Percentiles rank a stretch among this genome's conserved stretches.
phyloP scores from a whole-genome alignment of 1,140 invertebrate species.

The Maniola jurtina region DNA sequence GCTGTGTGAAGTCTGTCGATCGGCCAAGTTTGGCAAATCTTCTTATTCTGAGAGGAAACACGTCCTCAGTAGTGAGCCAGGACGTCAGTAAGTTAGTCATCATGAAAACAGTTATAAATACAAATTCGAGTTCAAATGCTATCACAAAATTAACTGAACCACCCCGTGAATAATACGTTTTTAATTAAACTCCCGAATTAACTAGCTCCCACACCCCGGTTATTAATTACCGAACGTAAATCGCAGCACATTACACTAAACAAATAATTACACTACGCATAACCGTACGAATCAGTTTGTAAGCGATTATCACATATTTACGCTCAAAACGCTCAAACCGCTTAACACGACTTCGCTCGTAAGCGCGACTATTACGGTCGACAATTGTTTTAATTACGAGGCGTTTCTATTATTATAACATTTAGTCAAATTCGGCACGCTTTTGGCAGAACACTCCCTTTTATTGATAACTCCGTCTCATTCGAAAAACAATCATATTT shows the following conservation, averaged over 20 bases:
- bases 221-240: slow-evolving; percentile 8
- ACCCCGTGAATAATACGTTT: slow-evolving; percentile 2
- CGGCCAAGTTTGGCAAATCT: no score
- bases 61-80: no score
- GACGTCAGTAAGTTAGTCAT: no score
- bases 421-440: slow-evolving; percentile 24
- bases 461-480: slow-evolving; percentile 1
- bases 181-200: background rate
- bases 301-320: slow-evolving; percentile 24
- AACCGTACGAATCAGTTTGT: slow-evolving; percentile 16
- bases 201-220: background rate
- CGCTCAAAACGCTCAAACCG: slow-evolving; percentile 16
- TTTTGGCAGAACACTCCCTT: slow-evolving; percentile 18
- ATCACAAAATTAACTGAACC: background rate
- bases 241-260: slow-evolving; percentile 8
- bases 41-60: no score
- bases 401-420: slow-evolving; percentile 28
- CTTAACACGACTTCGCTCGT: slow-evolving; percentile 19
- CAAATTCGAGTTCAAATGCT: no score
- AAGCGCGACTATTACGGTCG: slow-evolving; percentile 23
- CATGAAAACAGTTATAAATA: no score
- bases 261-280: slow-evolving; percentile 20
- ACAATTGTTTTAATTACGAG: slow-evolving; percentile 28
- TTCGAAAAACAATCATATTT: slow-evolving; percentile 5
- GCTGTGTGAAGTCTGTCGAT: no score